phyloP scores from a whole-genome alignment of 2,797 vertebrate species.

The Chanos chanos region DNA sequence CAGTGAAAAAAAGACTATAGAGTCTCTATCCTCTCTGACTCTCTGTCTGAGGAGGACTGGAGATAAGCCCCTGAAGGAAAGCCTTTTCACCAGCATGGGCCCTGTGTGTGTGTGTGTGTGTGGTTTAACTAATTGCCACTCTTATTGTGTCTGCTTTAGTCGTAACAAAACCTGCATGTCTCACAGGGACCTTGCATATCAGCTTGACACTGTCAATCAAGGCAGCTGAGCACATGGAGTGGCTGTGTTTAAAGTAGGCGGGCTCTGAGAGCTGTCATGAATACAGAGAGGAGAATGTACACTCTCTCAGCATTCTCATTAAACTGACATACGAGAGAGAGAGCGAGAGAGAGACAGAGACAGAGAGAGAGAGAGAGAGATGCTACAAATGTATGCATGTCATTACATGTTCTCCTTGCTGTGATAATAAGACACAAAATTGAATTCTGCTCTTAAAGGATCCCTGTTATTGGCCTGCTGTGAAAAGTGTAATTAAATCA shows the following conservation, averaged over 20 bases:
- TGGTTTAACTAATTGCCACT: slow-evolving; percentile 47
- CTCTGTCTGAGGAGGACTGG: slow-evolving; percentile 32
- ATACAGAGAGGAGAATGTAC: too few relatives aligned
- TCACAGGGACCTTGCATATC: slow-evolving; percentile 33
- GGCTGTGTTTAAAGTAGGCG: slow-evolving; percentile 28
- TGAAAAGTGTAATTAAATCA: too few relatives aligned
- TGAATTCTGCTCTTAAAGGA: background rate
- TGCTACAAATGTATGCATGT: slow-evolving; percentile 23
- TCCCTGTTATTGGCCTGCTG: background rate
- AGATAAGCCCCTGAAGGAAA: too few relatives aligned
- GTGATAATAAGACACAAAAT: slow-evolving; percentile 39
- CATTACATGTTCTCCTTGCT: background rate
- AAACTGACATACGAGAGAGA: slow-evolving; percentile 1
- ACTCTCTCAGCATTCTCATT: background rate
- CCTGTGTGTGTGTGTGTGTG: slow-evolving; percentile 30
- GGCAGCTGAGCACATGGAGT: slow-evolving; percentile 27
- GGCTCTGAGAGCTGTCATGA: too few relatives aligned
- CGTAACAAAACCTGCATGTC: slow-evolving; percentile 40
- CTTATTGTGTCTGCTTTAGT: slow-evolving; percentile 40
- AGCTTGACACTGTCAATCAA: slow-evolving; percentile 40
- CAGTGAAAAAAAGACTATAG: slow-evolving; percentile 26
- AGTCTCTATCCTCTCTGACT: slow-evolving; percentile 26
- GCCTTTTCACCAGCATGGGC: too few relatives aligned
- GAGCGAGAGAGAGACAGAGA: background rate
- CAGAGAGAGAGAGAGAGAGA: background rate